phyloP scores from a whole-genome alignment of 2,797 vertebrate genomes.

The Eospalax fontanierii region DNA sequence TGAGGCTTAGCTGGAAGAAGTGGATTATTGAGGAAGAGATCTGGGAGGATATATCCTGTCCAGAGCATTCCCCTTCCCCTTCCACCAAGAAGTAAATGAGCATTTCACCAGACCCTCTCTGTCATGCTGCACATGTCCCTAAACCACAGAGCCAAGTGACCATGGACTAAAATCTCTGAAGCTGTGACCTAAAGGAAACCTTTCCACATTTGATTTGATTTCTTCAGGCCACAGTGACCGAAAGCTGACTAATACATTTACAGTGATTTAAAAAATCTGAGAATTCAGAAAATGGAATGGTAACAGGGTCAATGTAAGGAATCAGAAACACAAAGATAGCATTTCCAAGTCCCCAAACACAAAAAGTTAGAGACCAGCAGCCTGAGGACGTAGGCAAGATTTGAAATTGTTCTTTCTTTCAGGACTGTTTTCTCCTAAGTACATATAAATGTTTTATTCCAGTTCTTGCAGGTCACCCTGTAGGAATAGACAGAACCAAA shows the following conservation, averaged over 20 bases:
- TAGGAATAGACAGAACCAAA: not conserved
- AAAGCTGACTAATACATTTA: not conserved
- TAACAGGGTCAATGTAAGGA: not conserved
- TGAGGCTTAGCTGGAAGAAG: too few species aligned
- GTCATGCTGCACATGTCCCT: too few species aligned
- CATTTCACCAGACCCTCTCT: too few species aligned
- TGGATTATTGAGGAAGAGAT: too few species aligned
- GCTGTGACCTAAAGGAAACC: too few species aligned
- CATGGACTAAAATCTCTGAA: too few species aligned
- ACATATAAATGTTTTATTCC: not conserved
- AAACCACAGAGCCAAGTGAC: too few species aligned
- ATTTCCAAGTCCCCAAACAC: not conserved
- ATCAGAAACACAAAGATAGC: not conserved
- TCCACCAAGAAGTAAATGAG: too few species aligned
- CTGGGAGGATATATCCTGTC: too few species aligned
- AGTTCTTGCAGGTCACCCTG: not conserved
- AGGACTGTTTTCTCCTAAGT: not conserved
- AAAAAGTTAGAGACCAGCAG: not conserved
- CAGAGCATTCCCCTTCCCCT: too few species aligned
- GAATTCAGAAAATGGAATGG: not conserved
- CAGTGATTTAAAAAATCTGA: not conserved
- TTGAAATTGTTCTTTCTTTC: not conserved
- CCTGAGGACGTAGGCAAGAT: not conserved
- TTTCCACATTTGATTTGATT: too few species aligned
- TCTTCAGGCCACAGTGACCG: too few species aligned